These are phyloP conservation scores for Melipona bicolor DNA, from an alignment of 2,888 invertebrate genomes.

Conservation along the genomic window DNA sequence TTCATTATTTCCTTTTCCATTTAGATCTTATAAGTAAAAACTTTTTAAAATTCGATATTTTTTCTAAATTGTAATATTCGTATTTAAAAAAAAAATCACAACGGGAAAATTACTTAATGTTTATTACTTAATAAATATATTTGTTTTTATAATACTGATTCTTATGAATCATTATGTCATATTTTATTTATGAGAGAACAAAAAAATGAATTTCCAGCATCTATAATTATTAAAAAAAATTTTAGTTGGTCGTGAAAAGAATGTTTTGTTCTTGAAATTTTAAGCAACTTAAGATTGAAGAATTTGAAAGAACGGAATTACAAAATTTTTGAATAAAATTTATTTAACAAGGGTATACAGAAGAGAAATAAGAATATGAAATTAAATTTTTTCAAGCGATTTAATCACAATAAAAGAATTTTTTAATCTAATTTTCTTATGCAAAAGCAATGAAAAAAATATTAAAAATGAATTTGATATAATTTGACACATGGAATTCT, in stretches of 20 bases:
- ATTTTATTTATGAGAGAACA: too few species aligned
- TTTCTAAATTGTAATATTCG: too few species aligned
- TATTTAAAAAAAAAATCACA: too few species aligned
- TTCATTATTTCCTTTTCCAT: too few species aligned
- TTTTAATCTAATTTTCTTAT: neutral
- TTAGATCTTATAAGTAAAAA: neutral
- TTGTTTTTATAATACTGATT: too few species aligned
- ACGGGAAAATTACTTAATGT: too few species aligned
- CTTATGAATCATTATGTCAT: too few species aligned
- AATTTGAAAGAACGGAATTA: neutral
- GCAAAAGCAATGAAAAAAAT: neutral
- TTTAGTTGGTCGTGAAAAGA: too few species aligned
- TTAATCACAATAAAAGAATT: neutral
- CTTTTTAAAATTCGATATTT: neutral
- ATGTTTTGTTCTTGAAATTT: neutral
- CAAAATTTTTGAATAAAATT: neutral
- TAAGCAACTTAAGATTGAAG: neutral
- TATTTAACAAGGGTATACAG: neutral
- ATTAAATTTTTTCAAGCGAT: neutral
- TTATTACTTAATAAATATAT: too few species aligned
- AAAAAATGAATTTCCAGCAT: too few species aligned
- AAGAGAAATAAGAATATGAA: neutral
- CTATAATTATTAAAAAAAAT: too few species aligned
- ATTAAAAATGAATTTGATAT: neutral
- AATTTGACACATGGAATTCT: neutral